A percentile compares a stretch with the other conserved stretches of the same genome.
Conservation (phyloP, 2,113 vertebrate species). For the Myrmophylax atrothorax region DNA sequence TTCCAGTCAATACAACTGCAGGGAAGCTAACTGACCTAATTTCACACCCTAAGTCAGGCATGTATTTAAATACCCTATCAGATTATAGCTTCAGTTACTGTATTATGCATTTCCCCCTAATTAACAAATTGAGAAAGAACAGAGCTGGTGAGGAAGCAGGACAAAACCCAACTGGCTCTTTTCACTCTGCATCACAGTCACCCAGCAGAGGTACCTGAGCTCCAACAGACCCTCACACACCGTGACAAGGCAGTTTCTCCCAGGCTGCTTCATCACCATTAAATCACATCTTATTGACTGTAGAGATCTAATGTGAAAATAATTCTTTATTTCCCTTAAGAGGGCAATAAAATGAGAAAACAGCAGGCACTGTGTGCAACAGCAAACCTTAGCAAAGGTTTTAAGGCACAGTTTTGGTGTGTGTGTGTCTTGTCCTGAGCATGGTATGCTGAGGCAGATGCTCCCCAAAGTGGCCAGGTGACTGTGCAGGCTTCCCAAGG, state of each 20-base stretch:
- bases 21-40: background rate
- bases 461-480: background rate
- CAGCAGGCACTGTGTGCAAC: background rate
- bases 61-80: background rate
- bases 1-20: background rate
- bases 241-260: background rate
- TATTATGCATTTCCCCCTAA: background rate
- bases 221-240: background rate
- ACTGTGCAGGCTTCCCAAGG: background rate
- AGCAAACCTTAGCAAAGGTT: background rate
- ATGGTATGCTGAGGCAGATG: accelerated
- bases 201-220: background rate
- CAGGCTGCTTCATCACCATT: background rate
- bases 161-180: background rate
- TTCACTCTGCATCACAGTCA: background rate
- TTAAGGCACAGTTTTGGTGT: background rate
- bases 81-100: background rate
- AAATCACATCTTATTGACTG: background rate
- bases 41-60: background rate
- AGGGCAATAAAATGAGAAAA: constrained; percentile 27
- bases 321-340: constrained; percentile 42
- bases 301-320: constrained; percentile 35
- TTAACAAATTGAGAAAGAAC: background rate
- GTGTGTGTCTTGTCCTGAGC: background rate
- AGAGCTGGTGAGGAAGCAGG: background rate